Evolutionary conservation across 2,113 vertebrate species (phyloP), one percentile per base, ranked within the genome.

Genomic region (Deroptyus accipitrinus): DNA sequence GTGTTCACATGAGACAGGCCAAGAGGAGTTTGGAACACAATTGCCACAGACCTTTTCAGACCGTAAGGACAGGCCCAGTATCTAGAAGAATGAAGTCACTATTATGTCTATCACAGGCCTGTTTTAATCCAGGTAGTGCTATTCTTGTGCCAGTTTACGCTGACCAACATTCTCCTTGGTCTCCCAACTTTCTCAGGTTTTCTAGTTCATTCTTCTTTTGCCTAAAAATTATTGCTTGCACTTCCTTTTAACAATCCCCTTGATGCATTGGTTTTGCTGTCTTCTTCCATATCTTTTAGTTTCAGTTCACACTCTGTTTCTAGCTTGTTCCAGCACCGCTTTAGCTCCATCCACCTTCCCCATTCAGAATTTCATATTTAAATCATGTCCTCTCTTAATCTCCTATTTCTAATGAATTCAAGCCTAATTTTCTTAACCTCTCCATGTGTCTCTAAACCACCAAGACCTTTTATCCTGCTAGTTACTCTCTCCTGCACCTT

Each of bases 371-470:
- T 92, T 90, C 52, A 95, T 48, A 94, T 94, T 95, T 88, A 83
- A 92, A 44, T 96, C 88, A 74, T 88, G 66, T 68, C 46, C 44
- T 69, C 35, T 68, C 51, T 62, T 75, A 74, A 94, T 94, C 92
- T 92, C 67, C 15, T 35, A 15, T 49, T 95, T 73, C 83, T 93
- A 75, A 96, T 95, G 83, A 92, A 89, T 90, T 84, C 59, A 73
- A 93, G 25, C 33, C 59, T 90, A 67, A 83, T 94, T 96, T 94
- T 94, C 85, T 73, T 97, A 93, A 95, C 92, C 83, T 94, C 74
- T 93, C 83, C 77, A 85, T 15, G 28, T 0, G 5, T 55, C 61
- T 82, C 37, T 74, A 92, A 91, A 88, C 67, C 79, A 72, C 13
- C 0, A 1, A 94, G 92, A 91, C 54, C 82, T 93, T 94, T 95